Evolutionary conservation across 2,888 invertebrate species (phyloP).

Genomic region (Caenorhabditis sp.): DNA sequence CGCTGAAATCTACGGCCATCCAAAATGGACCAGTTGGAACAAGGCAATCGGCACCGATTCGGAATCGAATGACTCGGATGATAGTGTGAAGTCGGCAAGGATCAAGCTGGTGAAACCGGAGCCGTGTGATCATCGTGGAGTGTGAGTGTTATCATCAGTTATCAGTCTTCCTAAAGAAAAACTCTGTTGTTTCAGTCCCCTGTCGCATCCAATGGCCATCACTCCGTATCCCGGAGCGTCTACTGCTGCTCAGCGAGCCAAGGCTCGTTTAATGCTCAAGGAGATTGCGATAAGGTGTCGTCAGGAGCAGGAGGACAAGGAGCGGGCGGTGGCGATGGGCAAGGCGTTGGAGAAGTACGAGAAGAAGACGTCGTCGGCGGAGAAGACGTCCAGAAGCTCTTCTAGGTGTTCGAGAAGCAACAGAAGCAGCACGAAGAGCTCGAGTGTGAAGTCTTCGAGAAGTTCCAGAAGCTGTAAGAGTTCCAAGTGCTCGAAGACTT

Average conservation of each 20-base stretch:
- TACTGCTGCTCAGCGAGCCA: slow-evolving; percentile 30
- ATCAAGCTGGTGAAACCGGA: slow-evolving; percentile 4
- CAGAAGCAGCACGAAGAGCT: not conserved
- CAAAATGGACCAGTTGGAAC: no score
- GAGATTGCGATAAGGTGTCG: slow-evolving; percentile 24
- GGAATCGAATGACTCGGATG: no score
- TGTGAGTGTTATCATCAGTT: no score
- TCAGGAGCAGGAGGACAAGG: slow-evolving; percentile 15
- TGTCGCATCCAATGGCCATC: slow-evolving; percentile 46
- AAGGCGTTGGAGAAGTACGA: no score
- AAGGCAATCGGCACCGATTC: no score
- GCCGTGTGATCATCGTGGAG: slow-evolving; percentile 43
- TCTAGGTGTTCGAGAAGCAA: not conserved
- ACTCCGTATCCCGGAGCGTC: slow-evolving; percentile 46
- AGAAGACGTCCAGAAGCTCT: not conserved
- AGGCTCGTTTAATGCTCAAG: slow-evolving; percentile 39
- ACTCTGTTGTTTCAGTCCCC: slow-evolving; percentile 24
- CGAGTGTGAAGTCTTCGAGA: slow-evolving; percentile 3
- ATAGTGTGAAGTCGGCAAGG: no score
- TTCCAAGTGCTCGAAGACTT: not conserved
- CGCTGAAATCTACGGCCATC: no score
- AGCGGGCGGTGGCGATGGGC: not conserved
- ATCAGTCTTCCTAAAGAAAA: no score
- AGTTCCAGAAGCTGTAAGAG: not conserved
- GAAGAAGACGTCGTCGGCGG: not conserved